phyloP scores from a whole-genome alignment of 2,797 vertebrate species.

The Etheostoma nigrum region DNA sequence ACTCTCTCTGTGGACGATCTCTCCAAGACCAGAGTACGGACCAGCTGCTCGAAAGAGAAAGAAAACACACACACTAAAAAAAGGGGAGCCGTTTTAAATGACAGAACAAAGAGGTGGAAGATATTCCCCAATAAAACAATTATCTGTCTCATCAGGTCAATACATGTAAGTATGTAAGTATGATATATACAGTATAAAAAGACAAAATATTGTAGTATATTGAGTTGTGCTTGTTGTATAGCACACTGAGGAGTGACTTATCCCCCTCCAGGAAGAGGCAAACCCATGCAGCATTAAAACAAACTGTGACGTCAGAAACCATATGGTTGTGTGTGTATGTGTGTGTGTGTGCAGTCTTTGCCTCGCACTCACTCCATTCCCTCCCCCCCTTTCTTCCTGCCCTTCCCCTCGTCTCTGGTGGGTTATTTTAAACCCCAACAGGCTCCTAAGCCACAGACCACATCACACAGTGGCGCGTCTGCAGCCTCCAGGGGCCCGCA shows the following conservation, averaged over 20 bases:
- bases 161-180: conserved; percentile 7
- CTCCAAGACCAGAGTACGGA: conserved; percentile 96
- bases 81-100: conserved; percentile 16
- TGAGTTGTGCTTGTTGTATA: conserved; percentile 24
- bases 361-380: conserved; percentile 50
- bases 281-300: conserved; percentile 73
- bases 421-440: conserved; percentile 82
- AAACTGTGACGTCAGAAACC: conserved; percentile 75
- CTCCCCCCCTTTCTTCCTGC: conserved; percentile 57
- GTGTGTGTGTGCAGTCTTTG: conserved; percentile 66
- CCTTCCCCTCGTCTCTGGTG: conserved; percentile 78
- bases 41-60: conserved; percentile 84
- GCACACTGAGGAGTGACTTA: conserved; percentile 7
- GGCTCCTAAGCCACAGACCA: conserved; percentile 79
- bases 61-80: background rate
- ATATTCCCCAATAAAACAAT: background rate
- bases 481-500: conserved; percentile 69
- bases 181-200: conserved; percentile 1
- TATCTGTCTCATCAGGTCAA: background rate
- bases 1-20: conserved; percentile 97
- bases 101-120: background rate
- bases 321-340: conserved; percentile 59
- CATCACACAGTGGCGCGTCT: conserved; percentile 77
- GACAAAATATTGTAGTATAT: background rate
- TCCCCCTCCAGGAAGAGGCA: conserved; percentile 43